A percentile compares a stretch with the other conserved stretches of the same genome.
Conservation (phyloP, 2,797 vertebrate genomes). For the Lepilemur septentrionalis region DNA sequence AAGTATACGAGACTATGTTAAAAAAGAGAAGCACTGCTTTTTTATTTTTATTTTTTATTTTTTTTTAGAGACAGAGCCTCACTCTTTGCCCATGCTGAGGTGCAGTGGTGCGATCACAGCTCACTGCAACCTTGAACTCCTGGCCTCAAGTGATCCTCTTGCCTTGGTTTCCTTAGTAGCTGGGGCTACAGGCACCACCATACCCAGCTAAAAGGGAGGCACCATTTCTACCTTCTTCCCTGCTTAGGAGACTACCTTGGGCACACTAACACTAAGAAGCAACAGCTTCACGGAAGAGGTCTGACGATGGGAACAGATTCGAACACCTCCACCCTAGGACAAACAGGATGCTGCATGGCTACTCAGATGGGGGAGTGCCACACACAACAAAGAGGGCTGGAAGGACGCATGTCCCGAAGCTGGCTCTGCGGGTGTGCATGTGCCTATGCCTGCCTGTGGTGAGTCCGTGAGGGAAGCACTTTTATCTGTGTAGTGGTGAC, state of each 20-base stretch:
- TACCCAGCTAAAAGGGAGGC: background rate
- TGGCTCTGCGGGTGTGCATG: background rate
- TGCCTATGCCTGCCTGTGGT: fast-evolving
- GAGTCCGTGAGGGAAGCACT: background rate
- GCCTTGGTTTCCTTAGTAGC: background rate
- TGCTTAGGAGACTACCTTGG: background rate
- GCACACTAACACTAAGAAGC: background rate
- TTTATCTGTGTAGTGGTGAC: background rate
- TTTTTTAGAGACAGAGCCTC: no score
- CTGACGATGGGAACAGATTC: constrained; percentile 33
- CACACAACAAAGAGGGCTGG: background rate
- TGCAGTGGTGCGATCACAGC: background rate
- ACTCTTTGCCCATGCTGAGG: background rate
- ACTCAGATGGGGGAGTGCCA: constrained; percentile 38
- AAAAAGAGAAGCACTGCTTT: background rate
- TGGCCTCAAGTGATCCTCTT: background rate
- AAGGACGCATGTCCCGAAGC: constrained; percentile 29
- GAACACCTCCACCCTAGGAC: background rate
- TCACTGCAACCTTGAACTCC: background rate
- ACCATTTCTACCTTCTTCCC: background rate
- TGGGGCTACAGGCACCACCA: no score
- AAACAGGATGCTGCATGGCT: constrained; percentile 61
- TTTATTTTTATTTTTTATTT: background rate
- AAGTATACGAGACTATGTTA: background rate
- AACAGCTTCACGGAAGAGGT: background rate